Evolutionary conservation across 2,888 invertebrate genomes (phyloP).

Genomic region (Proisotoma minuta): DNA sequence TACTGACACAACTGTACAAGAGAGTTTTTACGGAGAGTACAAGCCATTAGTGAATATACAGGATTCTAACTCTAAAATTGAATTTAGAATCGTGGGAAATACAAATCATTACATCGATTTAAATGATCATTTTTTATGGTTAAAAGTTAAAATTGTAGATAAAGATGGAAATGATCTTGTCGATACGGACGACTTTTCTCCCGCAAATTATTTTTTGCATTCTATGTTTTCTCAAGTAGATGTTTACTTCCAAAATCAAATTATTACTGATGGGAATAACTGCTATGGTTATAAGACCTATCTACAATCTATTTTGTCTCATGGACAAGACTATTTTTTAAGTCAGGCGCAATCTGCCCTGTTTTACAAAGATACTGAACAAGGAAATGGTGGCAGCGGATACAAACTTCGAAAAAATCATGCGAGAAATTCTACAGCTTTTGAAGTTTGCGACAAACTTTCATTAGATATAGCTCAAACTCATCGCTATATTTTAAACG

Average conservation of each 20-base stretch:
- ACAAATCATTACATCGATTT: conserved; percentile 19
- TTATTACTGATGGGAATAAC: conserved; percentile 10
- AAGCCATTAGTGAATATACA: conserved; percentile 18
- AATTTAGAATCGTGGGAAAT: conserved; percentile 21
- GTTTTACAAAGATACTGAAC: conserved; percentile 3
- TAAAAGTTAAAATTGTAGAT: conserved; percentile 11
- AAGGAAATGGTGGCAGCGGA: not conserved
- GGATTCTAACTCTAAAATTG: conserved; percentile 19
- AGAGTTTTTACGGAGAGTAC: conserved; percentile 17
- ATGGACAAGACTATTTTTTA: not conserved
- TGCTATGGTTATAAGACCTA: conserved; percentile 19
- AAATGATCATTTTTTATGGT: conserved; percentile 13
- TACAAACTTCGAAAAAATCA: not conserved
- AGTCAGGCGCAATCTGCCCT: not conserved
- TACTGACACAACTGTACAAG: conserved; percentile 17
- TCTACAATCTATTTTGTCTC: conserved; percentile 14
- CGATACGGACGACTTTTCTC: not conserved
- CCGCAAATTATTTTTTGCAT: conserved; percentile 17
- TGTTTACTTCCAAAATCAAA: conserved; percentile 11
- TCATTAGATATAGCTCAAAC: conserved; percentile 16
- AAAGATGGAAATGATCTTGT: conserved; percentile 11
- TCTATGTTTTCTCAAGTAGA: conserved; percentile 22
- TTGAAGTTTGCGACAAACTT: conserved; percentile 18
- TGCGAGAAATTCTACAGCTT: not conserved
- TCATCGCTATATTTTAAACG: conserved; percentile 20